These are phyloP conservation scores for Zaprionus taronus DNA, from an alignment of 1,140 invertebrate species.

Conservation along the genomic window DNA sequence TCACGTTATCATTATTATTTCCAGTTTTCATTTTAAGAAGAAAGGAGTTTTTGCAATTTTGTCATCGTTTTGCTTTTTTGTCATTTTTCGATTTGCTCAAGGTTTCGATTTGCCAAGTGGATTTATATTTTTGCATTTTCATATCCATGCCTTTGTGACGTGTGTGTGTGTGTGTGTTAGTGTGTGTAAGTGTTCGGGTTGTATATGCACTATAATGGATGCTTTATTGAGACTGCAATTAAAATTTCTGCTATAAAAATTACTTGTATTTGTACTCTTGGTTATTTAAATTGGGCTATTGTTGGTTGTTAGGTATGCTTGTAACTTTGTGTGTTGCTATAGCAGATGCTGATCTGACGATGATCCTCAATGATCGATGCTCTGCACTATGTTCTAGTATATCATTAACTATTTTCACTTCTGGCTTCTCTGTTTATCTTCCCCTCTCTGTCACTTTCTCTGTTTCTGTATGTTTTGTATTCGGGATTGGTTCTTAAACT, in stretches of 20 bases:
- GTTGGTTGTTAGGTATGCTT: constrained; percentile 81
- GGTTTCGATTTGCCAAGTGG: constrained; percentile 44
- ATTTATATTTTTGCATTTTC: constrained; percentile 25
- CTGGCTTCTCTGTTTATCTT: constrained; percentile 19
- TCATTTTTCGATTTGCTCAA: constrained; percentile 16
- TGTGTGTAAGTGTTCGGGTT: constrained; percentile 33
- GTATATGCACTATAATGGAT: constrained; percentile 54
- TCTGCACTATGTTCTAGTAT: constrained; percentile 40
- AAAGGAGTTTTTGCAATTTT: constrained; percentile 71
- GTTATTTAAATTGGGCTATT: constrained; percentile 84
- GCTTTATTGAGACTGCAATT: constrained; percentile 80
- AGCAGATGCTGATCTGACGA: constrained; percentile 21
- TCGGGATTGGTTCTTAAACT: constrained; percentile 46
- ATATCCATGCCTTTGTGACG: constrained; percentile 61
- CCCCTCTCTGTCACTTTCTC: constrained; percentile 10
- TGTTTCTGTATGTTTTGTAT: constrained; percentile 25
- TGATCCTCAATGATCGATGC: constrained; percentile 16
- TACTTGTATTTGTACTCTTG: constrained; percentile 85
- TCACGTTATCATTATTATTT: constrained; percentile 24
- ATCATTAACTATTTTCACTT: constrained; percentile 10
- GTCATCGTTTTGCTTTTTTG: constrained; percentile 22
- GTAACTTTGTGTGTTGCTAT: constrained; percentile 63
- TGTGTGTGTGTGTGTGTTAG: constrained; percentile 42
- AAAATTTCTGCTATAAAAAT: constrained; percentile 84
- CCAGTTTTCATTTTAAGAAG: constrained; percentile 69